Conservation (phyloP, 1,140 invertebrate genomes). For the Bombus superbus region DNA sequence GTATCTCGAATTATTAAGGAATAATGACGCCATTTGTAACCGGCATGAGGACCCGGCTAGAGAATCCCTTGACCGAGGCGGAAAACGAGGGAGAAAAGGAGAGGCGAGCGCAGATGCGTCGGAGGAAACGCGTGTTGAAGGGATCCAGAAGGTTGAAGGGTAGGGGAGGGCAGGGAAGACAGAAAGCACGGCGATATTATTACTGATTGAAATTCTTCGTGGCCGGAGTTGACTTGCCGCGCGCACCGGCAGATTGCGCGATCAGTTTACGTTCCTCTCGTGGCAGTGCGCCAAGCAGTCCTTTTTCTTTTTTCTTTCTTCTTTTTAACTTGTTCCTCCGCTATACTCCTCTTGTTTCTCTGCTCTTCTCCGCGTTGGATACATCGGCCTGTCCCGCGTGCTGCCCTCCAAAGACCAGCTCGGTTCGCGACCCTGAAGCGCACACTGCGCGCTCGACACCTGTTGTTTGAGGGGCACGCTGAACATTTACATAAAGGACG, state of each 20-base stretch:
- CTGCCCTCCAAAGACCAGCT: background rate
- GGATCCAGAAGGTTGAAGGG: background rate
- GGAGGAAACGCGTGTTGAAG: background rate
- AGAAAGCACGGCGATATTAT: conserved; percentile 66
- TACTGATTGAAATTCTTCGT: conserved; percentile 72
- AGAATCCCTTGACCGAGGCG: conserved; percentile 29
- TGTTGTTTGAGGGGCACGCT: conserved; percentile 17
- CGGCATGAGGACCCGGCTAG: conserved; percentile 51
- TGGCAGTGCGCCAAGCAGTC: conserved; percentile 57
- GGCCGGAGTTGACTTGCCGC: conserved; percentile 68
- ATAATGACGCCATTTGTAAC: conserved; percentile 73
- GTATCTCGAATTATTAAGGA: conserved; percentile 72
- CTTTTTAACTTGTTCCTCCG: conserved; percentile 1
- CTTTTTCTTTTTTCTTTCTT: background rate
- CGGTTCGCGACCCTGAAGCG: conserved; percentile 23
- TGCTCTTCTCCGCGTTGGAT: conserved; percentile 3
- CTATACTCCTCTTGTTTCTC: background rate
- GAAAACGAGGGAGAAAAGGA: background rate
- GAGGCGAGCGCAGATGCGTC: background rate
- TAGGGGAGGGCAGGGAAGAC: conserved; percentile 23
- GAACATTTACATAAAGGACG: background rate
- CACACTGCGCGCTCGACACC: conserved; percentile 19
- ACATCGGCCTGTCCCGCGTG: background rate
- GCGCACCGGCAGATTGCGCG: conserved; percentile 68
- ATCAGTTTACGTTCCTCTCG: conserved; percentile 69